phyloP scores from a whole-genome alignment of 2,113 vertebrate genomes.

The Lutjanus erythropterus region DNA sequence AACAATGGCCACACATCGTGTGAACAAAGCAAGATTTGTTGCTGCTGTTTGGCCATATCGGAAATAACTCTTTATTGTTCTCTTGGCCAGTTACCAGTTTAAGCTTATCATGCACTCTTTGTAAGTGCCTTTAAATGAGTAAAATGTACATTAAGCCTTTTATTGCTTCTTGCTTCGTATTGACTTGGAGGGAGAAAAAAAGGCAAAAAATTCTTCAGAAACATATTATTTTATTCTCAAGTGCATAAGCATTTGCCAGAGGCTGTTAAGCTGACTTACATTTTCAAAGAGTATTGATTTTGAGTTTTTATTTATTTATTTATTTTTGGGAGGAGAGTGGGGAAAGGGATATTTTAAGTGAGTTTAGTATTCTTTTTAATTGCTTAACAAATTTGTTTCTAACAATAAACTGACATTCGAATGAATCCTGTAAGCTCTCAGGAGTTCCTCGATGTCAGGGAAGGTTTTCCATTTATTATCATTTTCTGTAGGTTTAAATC shows the following conservation, averaged over 20 bases:
- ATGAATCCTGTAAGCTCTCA: no score
- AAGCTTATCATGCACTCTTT: slow-evolving; percentile 1
- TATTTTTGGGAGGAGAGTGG: no score
- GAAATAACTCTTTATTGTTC: slow-evolving; percentile 26
- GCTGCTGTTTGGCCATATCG: slow-evolving; percentile 12
- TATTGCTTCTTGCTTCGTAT: neutral
- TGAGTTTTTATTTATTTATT: no score
- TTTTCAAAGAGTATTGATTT: neutral
- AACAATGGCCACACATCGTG: slow-evolving; percentile 48
- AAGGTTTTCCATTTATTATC: no score
- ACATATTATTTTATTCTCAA: neutral
- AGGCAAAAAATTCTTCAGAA: neutral
- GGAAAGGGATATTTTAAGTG: no score
- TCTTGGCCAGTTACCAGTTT: slow-evolving; percentile 17
- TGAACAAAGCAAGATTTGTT: slow-evolving; percentile 51
- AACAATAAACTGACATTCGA: no score
- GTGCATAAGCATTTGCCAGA: neutral
- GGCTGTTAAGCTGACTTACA: neutral
- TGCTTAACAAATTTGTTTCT: no score
- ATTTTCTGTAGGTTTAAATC: no score
- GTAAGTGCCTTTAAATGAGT: slow-evolving; percentile 6
- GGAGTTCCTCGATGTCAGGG: no score
- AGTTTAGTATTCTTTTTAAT: no score
- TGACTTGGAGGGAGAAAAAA: neutral
- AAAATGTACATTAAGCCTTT: neutral